These are phyloP conservation scores for Polyommatus icarus DNA, from an alignment of 2,888 invertebrate species.

Conservation along the genomic window DNA sequence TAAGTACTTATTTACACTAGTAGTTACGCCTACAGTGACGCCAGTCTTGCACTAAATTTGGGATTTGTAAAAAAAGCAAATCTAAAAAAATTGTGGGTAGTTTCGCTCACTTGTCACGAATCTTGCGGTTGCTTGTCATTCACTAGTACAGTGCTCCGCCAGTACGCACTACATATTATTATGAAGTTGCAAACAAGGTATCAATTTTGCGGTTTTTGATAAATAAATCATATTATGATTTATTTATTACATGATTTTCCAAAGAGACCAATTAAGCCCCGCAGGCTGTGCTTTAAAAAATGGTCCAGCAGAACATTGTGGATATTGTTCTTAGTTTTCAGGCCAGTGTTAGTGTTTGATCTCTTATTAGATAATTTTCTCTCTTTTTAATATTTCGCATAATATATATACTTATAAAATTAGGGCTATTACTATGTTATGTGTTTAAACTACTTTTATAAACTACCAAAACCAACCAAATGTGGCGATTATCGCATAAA, in stretches of 20 bases:
- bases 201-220: too few species aligned
- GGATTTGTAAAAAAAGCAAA: neutral
- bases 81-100: neutral
- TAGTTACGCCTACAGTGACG: neutral
- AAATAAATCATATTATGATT: too few species aligned
- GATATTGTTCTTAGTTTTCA: neutral
- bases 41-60: neutral
- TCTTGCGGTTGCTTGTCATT: too few species aligned
- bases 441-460: neutral
- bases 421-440: neutral
- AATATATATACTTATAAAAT: neutral
- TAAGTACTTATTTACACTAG: neutral
- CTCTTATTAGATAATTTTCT: neutral
- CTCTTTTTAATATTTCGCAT: constrained; percentile 11
- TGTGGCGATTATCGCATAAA: neutral
- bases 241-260: too few species aligned
- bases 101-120: neutral
- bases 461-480: neutral
- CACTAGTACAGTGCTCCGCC: too few species aligned
- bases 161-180: too few species aligned
- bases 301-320: too few species aligned
- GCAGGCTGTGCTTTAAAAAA: too few species aligned
- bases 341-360: neutral
- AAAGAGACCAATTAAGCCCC: too few species aligned
- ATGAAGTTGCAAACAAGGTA: too few species aligned